A percentile compares a stretch with the other conserved stretches of the same genome.
Conservation (phyloP, 1,140 invertebrate species). For the Dryas iulia region DNA sequence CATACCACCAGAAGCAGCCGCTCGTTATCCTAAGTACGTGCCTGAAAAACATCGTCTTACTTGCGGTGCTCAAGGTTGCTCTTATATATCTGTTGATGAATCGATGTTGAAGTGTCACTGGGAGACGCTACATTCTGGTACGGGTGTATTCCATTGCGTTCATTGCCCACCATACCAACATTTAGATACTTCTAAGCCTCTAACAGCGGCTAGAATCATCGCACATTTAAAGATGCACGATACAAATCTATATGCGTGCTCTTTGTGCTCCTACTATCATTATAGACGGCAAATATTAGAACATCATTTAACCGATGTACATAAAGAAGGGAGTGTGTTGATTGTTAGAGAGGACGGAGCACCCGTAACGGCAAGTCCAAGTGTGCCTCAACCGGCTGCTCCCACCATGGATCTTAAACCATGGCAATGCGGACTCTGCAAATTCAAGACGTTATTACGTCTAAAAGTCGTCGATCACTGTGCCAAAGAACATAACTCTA, state of each 20-base stretch:
- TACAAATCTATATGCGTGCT: slow-evolving; percentile 85
- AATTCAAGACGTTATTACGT: slow-evolving; percentile 82
- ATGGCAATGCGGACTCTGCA: slow-evolving; percentile 87
- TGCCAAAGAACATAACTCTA: slow-evolving; percentile 81
- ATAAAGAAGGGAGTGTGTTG: slow-evolving; percentile 80
- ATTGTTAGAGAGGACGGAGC: slow-evolving; percentile 79
- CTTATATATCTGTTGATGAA: slow-evolving; percentile 87
- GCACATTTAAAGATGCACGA: slow-evolving; percentile 89
- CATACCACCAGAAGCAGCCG: slow-evolving; percentile 41
- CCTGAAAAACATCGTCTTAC: slow-evolving; percentile 84
- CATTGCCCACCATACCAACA: slow-evolving; percentile 82
- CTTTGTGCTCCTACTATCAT: slow-evolving; percentile 84
- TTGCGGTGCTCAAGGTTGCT: slow-evolving; percentile 85
- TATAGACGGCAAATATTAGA: slow-evolving; percentile 83
- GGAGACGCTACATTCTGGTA: slow-evolving; percentile 85
- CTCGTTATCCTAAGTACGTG: slow-evolving; percentile 82
- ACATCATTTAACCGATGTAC: slow-evolving; percentile 83
- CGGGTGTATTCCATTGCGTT: slow-evolving; percentile 83
- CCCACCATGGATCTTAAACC: slow-evolving; percentile 81
- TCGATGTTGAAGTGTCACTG: slow-evolving; percentile 86
- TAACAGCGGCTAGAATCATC: slow-evolving; percentile 81
- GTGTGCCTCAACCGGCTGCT: slow-evolving; percentile 35
- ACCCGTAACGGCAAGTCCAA: slow-evolving; percentile 31
- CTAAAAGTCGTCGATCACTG: slow-evolving; percentile 82
- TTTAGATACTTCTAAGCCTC: slow-evolving; percentile 51